phyloP scores from a whole-genome alignment of 2,113 vertebrate genomes.

The Sitta europaea region DNA sequence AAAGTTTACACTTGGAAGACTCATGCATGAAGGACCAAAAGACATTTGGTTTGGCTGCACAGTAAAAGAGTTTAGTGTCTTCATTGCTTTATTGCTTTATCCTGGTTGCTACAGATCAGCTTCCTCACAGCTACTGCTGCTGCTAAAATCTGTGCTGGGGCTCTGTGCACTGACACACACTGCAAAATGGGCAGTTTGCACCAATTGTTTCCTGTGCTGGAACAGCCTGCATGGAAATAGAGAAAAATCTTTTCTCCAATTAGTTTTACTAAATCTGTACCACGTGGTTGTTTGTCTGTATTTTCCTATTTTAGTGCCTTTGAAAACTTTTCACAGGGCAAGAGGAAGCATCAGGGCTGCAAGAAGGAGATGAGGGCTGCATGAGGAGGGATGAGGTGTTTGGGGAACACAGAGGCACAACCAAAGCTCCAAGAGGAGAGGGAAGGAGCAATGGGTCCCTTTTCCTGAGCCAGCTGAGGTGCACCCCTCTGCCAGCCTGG shows the following conservation, averaged over 20 bases:
- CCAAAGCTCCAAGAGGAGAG: fast-evolving
- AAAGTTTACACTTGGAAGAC: neutral
- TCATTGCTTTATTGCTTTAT: neutral
- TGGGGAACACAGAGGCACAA: neutral
- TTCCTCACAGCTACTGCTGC: neutral
- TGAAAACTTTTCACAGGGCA: neutral
- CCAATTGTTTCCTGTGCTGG: neutral
- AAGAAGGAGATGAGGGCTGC: neutral
- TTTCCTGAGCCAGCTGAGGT: neutral
- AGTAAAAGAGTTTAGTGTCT: neutral
- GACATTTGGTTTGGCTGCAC: neutral
- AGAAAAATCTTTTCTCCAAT: neutral
- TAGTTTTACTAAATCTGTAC: neutral
- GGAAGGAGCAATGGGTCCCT: neutral
- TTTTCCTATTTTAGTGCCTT: neutral
- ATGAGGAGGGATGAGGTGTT: neutral
- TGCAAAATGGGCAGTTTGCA: neutral
- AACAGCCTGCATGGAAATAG: neutral
- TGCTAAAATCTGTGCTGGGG: neutral
- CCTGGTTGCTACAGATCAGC: neutral
- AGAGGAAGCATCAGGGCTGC: neutral
- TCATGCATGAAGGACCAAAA: neutral
- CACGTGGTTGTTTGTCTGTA: neutral
- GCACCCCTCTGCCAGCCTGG: neutral
- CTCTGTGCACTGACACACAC: neutral